phyloP scores from a whole-genome alignment of 1,140 invertebrate species.

The Tetraneura akinire region DNA sequence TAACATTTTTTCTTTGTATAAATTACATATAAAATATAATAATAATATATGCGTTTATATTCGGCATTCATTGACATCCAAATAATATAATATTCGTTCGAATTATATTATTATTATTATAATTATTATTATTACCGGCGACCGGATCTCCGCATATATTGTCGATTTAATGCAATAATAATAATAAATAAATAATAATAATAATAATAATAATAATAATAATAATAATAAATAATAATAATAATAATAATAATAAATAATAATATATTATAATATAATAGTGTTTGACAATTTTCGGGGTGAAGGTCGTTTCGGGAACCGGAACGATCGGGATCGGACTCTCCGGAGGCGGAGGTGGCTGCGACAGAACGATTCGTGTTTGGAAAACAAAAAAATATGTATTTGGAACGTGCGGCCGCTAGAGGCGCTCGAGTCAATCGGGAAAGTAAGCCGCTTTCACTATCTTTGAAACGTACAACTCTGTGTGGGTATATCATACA shows the following conservation, averaged over 20 bases:
- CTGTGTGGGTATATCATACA: background rate
- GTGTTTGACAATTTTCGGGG: conserved; percentile 36
- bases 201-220: too few relatives aligned
- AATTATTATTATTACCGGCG: background rate
- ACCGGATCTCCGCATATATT: conserved; percentile 27
- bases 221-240: too few relatives aligned
- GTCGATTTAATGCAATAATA: too few relatives aligned
- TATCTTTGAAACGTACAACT: conserved; percentile 4
- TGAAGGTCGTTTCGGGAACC: conserved; percentile 41
- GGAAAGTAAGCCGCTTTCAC: conserved; percentile 50
- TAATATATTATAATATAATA: too few relatives aligned
- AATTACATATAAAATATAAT: background rate
- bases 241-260: too few relatives aligned
- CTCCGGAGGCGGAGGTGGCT: conserved; percentile 5
- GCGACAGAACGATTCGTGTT: background rate
- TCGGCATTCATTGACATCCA: too few relatives aligned
- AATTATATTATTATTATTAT: background rate
- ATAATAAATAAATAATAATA: too few relatives aligned
- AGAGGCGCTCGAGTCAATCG: conserved; percentile 45
- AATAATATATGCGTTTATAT: too few relatives aligned
- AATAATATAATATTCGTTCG: background rate
- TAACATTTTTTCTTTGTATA: too few relatives aligned
- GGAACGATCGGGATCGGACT: conserved; percentile 35
- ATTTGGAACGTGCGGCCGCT: conserved; percentile 43
- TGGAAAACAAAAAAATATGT: conserved; percentile 39